Percentiles rank a stretch among this genome's conserved stretches.
Conservation (phyloP, 1,140 invertebrate genomes). For the Heliothis virescens region DNA sequence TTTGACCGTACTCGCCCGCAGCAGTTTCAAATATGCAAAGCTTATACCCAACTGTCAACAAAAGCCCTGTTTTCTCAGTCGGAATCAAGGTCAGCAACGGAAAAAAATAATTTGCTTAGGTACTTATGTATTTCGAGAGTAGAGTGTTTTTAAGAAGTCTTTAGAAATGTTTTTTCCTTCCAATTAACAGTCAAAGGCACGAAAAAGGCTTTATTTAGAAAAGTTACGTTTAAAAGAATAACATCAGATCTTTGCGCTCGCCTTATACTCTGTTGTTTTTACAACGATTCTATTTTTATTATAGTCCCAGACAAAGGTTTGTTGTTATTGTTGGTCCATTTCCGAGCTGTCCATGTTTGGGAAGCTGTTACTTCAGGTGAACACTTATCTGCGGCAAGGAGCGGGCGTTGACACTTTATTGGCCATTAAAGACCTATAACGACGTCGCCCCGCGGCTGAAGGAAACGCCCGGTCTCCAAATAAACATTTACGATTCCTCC, state of each 20-base stretch:
- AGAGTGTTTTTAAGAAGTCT: neutral
- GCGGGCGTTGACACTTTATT: conserved; percentile 73
- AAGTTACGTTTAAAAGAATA: neutral
- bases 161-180: conserved; percentile 11
- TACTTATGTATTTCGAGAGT: neutral
- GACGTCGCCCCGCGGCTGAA: conserved; percentile 61
- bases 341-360: conserved; percentile 12
- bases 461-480: conserved; percentile 73
- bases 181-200: conserved; percentile 13
- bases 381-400: conserved; percentile 57
- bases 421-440: conserved; percentile 77
- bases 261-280: neutral
- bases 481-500: conserved; percentile 78
- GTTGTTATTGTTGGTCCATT: conserved; percentile 15
- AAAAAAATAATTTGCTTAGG: neutral
- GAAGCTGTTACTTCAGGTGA: conserved; percentile 52
- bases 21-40: neutral
- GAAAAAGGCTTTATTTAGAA: neutral
- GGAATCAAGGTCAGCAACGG: neutral
- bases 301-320: conserved; percentile 22
- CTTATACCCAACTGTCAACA: neutral
- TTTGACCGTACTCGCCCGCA: neutral
- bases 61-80: neutral
- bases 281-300: conserved; percentile 8
- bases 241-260: neutral